These are phyloP conservation scores for Salvelinus namaycush DNA, from an alignment of 2,113 vertebrate genomes.

Conservation along the genomic window DNA sequence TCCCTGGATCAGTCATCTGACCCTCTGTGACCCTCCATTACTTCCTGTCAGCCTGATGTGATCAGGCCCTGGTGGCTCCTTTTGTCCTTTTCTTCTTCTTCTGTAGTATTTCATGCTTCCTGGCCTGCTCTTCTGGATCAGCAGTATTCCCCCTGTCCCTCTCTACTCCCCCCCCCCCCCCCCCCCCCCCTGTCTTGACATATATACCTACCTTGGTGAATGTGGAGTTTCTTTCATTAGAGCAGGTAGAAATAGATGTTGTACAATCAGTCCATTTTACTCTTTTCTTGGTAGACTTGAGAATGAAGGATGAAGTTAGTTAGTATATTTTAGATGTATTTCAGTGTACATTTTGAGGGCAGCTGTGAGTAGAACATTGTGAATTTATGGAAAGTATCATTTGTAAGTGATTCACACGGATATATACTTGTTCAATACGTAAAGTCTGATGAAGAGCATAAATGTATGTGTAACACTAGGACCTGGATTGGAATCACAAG, in stretches of 20 bases:
- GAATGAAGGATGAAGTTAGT: not conserved
- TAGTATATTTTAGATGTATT: not conserved
- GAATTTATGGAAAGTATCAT: not conserved
- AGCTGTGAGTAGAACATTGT: not conserved
- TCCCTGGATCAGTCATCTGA: conserved; percentile 52
- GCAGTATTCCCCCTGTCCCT: conserved; percentile 57
- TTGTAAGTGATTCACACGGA: not conserved
- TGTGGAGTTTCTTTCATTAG: not conserved
- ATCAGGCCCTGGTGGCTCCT: conserved; percentile 63
- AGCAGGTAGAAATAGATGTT: not conserved
- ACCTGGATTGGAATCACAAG: not conserved
- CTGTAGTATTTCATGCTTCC: conserved; percentile 70
- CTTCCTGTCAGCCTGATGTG: conserved; percentile 46
- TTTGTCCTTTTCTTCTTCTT: conserved; percentile 58
- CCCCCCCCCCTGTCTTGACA: not conserved
- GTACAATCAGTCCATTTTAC: not conserved
- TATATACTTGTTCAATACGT: no score
- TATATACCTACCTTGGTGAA: conserved; percentile 7
- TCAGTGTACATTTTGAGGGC: not conserved
- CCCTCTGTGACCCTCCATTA: conserved; percentile 50
- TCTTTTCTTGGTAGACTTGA: not conserved
- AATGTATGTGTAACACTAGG: not conserved
- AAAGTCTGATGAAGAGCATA: not conserved
- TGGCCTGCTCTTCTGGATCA: conserved; percentile 61
- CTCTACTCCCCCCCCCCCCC: conserved; percentile 33